Evolutionary conservation across 2,797 vertebrate genomes (phyloP).

Genomic region (Rhynchonycteris naso): DNA sequence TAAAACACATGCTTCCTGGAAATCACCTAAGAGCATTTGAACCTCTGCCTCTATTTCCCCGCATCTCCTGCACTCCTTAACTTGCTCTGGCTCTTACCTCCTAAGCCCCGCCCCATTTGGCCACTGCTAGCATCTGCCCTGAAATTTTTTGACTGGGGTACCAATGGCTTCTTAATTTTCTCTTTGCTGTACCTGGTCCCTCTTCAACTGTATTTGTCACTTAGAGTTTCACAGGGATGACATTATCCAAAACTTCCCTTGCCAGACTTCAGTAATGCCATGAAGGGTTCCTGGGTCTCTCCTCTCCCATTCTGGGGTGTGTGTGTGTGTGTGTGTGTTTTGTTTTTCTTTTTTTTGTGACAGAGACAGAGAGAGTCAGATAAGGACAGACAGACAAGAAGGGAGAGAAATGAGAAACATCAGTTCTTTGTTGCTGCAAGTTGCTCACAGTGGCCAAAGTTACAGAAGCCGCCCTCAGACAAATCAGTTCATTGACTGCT

Average conservation of each 20-base stretch:
- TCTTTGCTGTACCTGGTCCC: not conserved
- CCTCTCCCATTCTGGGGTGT: no score
- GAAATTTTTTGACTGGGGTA: not conserved
- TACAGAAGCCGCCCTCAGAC: no score
- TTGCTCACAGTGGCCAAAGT: no score
- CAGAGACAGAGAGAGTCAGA: no score
- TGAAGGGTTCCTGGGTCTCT: not conserved
- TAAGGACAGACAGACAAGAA: no score
- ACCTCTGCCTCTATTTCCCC: not conserved
- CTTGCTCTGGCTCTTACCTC: not conserved
- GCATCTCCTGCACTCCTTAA: not conserved
- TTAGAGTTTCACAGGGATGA: not conserved
- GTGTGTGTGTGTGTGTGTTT: no score
- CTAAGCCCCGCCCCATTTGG: not conserved
- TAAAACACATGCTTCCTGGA: not conserved
- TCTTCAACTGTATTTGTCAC: not conserved
- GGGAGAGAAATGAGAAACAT: no score
- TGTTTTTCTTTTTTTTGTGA: no score
- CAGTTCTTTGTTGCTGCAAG: no score
- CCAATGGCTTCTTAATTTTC: constrained; percentile 26
- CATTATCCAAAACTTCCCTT: not conserved
- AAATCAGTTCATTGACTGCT: no score
- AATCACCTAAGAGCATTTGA: not conserved
- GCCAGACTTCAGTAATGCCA: not conserved
- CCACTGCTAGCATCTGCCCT: not conserved